Base-by-base conservation (phyloP, 2,888 invertebrate genomes). In the Pimpla rufipes region DNA sequence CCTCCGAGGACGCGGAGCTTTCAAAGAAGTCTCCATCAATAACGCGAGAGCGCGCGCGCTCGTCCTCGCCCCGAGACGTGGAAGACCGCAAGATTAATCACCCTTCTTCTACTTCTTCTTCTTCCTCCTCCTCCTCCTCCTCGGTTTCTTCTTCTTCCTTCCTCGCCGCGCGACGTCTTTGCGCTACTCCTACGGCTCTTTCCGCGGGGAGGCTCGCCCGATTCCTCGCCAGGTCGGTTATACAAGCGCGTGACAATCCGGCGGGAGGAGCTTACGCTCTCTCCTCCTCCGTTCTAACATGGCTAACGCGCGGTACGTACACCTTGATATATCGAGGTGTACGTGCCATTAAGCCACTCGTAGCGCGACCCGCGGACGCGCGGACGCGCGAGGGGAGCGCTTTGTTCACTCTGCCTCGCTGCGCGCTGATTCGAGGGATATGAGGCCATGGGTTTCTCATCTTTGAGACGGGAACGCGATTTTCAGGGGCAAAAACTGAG, bases 21-120 rank as follows among this genome's bases (percentile, higher is more conserved):
- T 86, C 86, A 92, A 93, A 92, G 92, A 92, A 93, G 91, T 93
- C 92, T 92, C 93, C 93, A 93, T 93, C 93, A 93, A 93, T 93
- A 93, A 93, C 93, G 92, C 91, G 92, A 92, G 92, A 92, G 92
- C 92, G 90, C 91, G 92, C 90, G 77, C 79, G 78, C 86, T 92
- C 91, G 92, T 93, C 93, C 91, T 90, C 92, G 92, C 91, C 92
- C 92, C 89, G 90, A 92, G 93, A 93, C 92, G 91, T 92, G 90
- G 92, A 93, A 92, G 93, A 93, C 93, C 93, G 90, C 91, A 93
- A 93, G 93, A 93, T 93, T 93, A 93, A 93, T 93, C 92, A 93
- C 92, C 91, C 91, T 91, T 91, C 91, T 92, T 91, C 91, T 91
- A 89, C 88, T 89, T 88, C 90, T 90, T 90, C 92, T 90, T 91